Evolutionary conservation across 2,888 invertebrate species (phyloP), one percentile per base, ranked within the genome.

Genomic region (Flabesymbios commensalis): DNA sequence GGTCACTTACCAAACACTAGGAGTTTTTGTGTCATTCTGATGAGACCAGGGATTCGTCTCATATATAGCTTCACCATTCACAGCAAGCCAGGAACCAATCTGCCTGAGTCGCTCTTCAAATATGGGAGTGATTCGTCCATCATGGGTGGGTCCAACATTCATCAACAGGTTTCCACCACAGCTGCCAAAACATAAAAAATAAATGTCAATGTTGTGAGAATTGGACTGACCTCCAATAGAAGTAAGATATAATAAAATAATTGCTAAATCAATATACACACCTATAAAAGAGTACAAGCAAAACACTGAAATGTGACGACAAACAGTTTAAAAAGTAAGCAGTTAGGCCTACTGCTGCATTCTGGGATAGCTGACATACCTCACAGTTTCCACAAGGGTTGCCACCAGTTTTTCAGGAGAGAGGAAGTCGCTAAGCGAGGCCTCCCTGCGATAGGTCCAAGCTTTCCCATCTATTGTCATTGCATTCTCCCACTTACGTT

Each of bases 401-500:
- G 47, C 33, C 10, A 66, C 45, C 10, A 72, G 53, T 7, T 66
- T 59, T n/a, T 70, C 58, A 10, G 58, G 63, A 1, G 87, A 88
- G 66, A 90, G 80, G 71, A 89, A 89, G 72, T 93, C 90, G 4
- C 84, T 77, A 0, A 92, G 71, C 2, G 83, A 81, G 19, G 91
- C 88, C 74, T 91, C 74, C 28, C 84, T 72, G 10, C 85, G 71
- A 72, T 77, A 84, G 7, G 85, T 86, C 86, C 86, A 86, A 0
- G 94, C 93, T 24, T 84, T 75, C 69, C 86, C 87, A 76, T 98
- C 97, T 43, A 98, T 85, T 0, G 96, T 94, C 87, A 96, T 90
- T 24, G 91, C 91, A 81, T 96, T 96, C 83, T 97, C 97, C 94
- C 94, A 98, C 84, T 98, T 98, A 75, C 92, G 93, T 24, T 75